Evolutionary conservation across 2,888 invertebrate genomes (phyloP).

Genomic region (Caenorhabditis sp.): DNA sequence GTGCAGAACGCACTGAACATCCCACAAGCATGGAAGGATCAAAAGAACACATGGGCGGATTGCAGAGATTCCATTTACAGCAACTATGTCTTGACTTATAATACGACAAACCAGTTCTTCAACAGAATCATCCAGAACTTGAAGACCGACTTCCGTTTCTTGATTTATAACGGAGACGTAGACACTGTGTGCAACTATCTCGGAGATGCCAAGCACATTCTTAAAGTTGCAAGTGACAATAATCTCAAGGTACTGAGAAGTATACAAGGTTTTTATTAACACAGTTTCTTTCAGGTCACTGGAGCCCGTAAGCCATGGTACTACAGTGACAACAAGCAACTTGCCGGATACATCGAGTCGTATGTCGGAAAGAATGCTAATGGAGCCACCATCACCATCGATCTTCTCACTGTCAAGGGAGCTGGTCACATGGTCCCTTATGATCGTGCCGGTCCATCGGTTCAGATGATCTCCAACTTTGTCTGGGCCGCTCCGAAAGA

Average conservation of each 20-base stretch:
- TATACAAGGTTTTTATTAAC: no score
- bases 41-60: slow-evolving; percentile 69
- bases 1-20: slow-evolving; percentile 74
- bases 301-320: slow-evolving; percentile 65
- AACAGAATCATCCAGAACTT: slow-evolving; percentile 58
- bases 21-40: slow-evolving; percentile 69
- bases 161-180: slow-evolving; percentile 78
- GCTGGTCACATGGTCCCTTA: slow-evolving; percentile 72
- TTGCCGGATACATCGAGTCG: slow-evolving; percentile 75
- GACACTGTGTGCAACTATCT: slow-evolving; percentile 80
- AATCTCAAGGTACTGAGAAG: no score
- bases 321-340: slow-evolving; percentile 70
- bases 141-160: slow-evolving; percentile 74
- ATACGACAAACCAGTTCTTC: slow-evolving; percentile 69
- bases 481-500: slow-evolving; percentile 34
- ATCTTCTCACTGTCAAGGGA: slow-evolving; percentile 77
- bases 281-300: slow-evolving; percentile 51
- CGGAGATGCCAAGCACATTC: slow-evolving; percentile 77
- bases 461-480: slow-evolving; percentile 67
- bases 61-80: slow-evolving; percentile 74
- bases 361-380: slow-evolving; percentile 62
- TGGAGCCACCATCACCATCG: slow-evolving; percentile 68
- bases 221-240: slow-evolving; percentile 70
- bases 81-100: slow-evolving; percentile 66
- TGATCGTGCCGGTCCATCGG: slow-evolving; percentile 67